Percentiles rank a stretch among this genome's conserved stretches.
Conservation (phyloP, 2,888 invertebrate species). For the Enchytraeus crypticus region DNA sequence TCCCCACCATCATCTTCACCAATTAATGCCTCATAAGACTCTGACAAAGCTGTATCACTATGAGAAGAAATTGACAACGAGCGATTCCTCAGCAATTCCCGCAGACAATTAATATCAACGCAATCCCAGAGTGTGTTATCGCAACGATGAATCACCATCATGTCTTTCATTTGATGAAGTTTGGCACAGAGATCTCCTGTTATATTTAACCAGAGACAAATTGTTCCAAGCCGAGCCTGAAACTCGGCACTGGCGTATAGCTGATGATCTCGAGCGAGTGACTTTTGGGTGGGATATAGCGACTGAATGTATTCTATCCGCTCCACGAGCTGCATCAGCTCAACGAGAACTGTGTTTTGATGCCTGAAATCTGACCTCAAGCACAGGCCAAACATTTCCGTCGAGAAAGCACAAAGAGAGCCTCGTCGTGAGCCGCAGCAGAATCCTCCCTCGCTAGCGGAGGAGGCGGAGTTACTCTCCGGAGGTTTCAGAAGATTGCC, state of each 20-base stretch:
- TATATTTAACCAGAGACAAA: slow-evolving; percentile 86
- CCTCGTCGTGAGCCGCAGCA: not conserved
- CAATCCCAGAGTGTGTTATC: slow-evolving; percentile 41
- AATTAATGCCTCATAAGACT: not conserved
- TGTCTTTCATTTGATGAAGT: slow-evolving; percentile 57
- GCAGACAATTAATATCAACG: slow-evolving; percentile 30
- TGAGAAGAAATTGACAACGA: not conserved
- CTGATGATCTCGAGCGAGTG: slow-evolving; percentile 67
- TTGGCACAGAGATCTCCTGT: slow-evolving; percentile 74
- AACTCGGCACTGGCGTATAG: slow-evolving; percentile 61
- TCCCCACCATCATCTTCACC: slow-evolving; percentile 21
- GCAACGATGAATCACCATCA: slow-evolving; percentile 34
- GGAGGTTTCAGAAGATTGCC: too few species aligned
- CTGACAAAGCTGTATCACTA: not conserved
- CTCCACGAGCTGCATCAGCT: slow-evolving; percentile 64
- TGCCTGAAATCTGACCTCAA: slow-evolving; percentile 53
- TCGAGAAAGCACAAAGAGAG: not conserved
- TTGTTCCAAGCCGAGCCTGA: slow-evolving; percentile 63
- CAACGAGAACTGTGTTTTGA: slow-evolving; percentile 65
- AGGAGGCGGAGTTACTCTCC: too few species aligned
- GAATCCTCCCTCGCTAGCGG: not conserved
- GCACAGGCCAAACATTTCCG: slow-evolving; percentile 4
- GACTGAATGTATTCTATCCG: slow-evolving; percentile 68
- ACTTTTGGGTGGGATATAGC: slow-evolving; percentile 73
- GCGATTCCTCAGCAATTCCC: slow-evolving; percentile 7